Evolutionary conservation across 2,888 invertebrate genomes (phyloP).

Genomic region (Leptopilina syphax): DNA sequence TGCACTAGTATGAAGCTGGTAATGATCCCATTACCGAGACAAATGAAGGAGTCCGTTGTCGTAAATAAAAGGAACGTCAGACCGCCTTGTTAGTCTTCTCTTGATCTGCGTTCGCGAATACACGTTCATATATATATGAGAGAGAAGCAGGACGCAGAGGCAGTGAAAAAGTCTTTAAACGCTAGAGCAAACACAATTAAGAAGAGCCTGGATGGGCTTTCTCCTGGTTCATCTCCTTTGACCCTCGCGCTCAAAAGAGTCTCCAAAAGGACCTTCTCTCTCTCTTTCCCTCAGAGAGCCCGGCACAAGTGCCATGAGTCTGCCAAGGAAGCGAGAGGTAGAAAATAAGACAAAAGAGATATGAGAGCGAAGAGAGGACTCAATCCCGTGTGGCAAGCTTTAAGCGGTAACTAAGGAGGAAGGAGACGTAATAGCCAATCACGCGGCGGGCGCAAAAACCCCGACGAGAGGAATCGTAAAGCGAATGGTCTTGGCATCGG

Average conservation of each 20-base stretch:
- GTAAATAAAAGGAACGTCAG: slow-evolving; percentile 40
- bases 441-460: slow-evolving; percentile 72
- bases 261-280: neutral
- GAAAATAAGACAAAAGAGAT: slow-evolving; percentile 50
- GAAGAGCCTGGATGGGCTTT: slow-evolving; percentile 60
- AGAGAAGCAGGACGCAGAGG: neutral
- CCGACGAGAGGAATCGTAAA: slow-evolving; percentile 69
- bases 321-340: slow-evolving; percentile 11
- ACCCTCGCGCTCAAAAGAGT: neutral
- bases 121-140: neutral
- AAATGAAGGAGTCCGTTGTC: slow-evolving; percentile 30
- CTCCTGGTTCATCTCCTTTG: neutral
- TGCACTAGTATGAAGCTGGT: slow-evolving; percentile 10
- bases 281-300: too few species aligned
- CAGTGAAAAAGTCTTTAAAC: slow-evolving; percentile 62
- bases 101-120: slow-evolving; percentile 32
- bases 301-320: neutral
- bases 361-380: slow-evolving; percentile 67
- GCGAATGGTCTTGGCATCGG: slow-evolving; percentile 62
- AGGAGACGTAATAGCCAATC: slow-evolving; percentile 76
- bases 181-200: slow-evolving; percentile 71
- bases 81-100: slow-evolving; percentile 34
- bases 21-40: slow-evolving; percentile 37
- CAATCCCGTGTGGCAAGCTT: slow-evolving; percentile 68
- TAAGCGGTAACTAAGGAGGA: slow-evolving; percentile 66